Evolutionary conservation across 2,113 vertebrate species (phyloP).

Genomic region (Nerophis ophidion): DNA sequence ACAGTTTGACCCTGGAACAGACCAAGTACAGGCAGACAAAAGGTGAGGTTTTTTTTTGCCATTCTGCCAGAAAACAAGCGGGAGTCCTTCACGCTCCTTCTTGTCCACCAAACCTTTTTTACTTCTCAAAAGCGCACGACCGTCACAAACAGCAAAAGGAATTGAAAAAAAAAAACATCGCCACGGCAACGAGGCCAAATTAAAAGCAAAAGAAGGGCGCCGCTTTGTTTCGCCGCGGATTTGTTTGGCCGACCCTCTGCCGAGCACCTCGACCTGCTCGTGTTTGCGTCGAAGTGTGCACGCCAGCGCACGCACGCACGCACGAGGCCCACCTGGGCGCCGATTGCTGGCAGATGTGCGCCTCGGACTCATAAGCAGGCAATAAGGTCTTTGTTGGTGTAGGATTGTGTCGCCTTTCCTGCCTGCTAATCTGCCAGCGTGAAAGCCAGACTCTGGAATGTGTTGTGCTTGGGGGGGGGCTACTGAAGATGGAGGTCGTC

Average conservation of each 20-base stretch:
- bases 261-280: constrained; percentile 58
- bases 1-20: too few relatives aligned
- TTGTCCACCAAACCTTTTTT: too few relatives aligned
- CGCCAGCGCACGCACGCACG: constrained; percentile 62
- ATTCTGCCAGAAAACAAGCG: too few relatives aligned
- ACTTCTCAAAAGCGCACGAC: too few relatives aligned
- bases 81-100: too few relatives aligned
- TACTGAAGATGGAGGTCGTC: too few relatives aligned
- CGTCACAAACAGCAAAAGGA: too few relatives aligned
- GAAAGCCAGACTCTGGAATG: constrained; percentile 83
- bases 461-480: constrained; percentile 27
- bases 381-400: constrained; percentile 87
- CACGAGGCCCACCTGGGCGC: constrained; percentile 66
- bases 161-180: constrained; percentile 5
- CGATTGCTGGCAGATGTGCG: constrained; percentile 90
- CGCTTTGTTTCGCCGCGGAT: constrained; percentile 53
- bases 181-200: constrained; percentile 9
- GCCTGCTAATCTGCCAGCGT: constrained; percentile 72
- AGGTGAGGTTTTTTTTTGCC: too few relatives aligned
- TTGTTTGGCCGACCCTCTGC: constrained; percentile 59
- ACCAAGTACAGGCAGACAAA: too few relatives aligned
- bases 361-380: constrained; percentile 84
- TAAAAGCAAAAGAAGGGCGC: constrained; percentile 45
- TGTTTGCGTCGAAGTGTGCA: constrained; percentile 74
- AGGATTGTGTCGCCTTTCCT: constrained; percentile 60